These are phyloP conservation scores for Pycnomerus fuliginosus DNA, from an alignment of 2,888 invertebrate species.

Conservation along the genomic window DNA sequence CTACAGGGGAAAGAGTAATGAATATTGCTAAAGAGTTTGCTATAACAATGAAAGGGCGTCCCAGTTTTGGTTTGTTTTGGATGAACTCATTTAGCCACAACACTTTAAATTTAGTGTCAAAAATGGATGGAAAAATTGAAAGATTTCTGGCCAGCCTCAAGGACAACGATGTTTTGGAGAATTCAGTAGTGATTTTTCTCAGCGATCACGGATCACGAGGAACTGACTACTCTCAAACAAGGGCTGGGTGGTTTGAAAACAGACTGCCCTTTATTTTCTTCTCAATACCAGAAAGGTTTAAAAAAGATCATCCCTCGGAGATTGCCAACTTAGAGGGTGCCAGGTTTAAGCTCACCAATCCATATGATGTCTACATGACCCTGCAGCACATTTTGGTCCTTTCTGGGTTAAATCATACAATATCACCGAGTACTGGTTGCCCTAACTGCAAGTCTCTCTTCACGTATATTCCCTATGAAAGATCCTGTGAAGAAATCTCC, in stretches of 20 bases:
- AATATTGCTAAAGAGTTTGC: conserved; percentile 69
- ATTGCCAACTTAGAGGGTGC: conserved; percentile 59
- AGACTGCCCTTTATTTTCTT: conserved; percentile 73
- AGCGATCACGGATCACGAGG: conserved; percentile 80
- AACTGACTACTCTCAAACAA: conserved; percentile 65
- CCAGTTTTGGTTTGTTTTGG: conserved; percentile 78
- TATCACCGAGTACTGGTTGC: too few species aligned
- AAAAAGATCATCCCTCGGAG: conserved; percentile 56
- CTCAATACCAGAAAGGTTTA: conserved; percentile 65
- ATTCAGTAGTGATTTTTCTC: conserved; percentile 69
- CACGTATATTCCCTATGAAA: too few species aligned
- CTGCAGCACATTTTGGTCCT: too few species aligned
- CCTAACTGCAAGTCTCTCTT: too few species aligned
- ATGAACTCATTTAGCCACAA: conserved; percentile 76
- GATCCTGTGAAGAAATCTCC: too few species aligned
- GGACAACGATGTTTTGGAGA: conserved; percentile 61
- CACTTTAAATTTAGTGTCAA: conserved; percentile 64
- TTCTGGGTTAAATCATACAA: too few species aligned
- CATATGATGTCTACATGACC: too few species aligned
- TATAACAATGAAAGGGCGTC: conserved; percentile 59
- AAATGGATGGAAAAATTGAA: conserved; percentile 64
- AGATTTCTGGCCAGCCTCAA: conserved; percentile 61
- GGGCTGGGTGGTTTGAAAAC: conserved; percentile 76
- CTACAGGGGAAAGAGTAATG: conserved; percentile 68
- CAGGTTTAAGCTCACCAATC: too few species aligned